These are phyloP conservation scores for Lontra canadensis DNA, from an alignment of 2,113 vertebrate genomes.

Conservation along the genomic window DNA sequence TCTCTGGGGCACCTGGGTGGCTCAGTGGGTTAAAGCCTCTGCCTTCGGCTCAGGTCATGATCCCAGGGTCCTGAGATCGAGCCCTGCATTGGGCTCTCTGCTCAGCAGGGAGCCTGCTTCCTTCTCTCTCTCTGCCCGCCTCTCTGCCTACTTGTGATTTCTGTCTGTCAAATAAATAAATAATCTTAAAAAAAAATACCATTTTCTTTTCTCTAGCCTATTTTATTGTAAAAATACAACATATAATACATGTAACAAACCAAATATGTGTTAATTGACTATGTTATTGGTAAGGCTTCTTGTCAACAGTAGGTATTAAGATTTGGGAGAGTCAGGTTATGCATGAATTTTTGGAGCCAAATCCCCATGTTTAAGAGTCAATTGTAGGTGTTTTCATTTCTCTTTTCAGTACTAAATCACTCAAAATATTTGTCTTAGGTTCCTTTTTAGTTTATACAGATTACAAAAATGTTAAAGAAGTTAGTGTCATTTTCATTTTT, in stretches of 20 bases:
- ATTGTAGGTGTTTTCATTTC: not conserved
- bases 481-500: not conserved
- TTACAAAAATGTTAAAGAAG: not conserved
- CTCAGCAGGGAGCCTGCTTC: no score
- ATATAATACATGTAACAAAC: not conserved
- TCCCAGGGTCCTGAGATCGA: no score
- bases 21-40: no score
- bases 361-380: not conserved
- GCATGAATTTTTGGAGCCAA: not conserved
- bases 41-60: no score
- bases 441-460: not conserved
- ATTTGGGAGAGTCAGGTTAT: not conserved
- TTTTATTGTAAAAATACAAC: not conserved
- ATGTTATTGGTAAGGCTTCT: not conserved
- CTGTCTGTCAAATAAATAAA: no score
- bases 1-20: no score
- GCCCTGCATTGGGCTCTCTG: no score
- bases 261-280: not conserved
- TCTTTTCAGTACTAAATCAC: not conserved
- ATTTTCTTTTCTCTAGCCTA: not conserved
- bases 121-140: no score
- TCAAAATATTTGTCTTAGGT: not conserved
- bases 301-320: not conserved
- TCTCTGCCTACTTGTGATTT: no score
- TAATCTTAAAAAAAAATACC: no score